Conservation (phyloP, 2,888 invertebrate genomes). For the Cremastinae sp. region DNA sequence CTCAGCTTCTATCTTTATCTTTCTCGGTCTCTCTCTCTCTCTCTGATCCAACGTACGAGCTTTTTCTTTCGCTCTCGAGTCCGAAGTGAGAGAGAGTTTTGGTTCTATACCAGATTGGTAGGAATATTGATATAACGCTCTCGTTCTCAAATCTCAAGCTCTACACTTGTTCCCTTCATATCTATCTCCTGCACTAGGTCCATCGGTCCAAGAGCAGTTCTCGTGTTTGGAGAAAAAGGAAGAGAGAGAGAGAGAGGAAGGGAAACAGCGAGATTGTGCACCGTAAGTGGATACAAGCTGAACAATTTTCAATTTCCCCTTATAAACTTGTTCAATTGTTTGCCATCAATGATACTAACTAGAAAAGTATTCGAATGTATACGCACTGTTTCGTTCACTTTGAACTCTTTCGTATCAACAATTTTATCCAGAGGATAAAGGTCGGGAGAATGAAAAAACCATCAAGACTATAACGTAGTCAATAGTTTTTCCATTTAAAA, state of each 20-base stretch:
- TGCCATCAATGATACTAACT: no score
- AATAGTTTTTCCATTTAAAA: no score
- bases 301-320: slow-evolving; percentile 3
- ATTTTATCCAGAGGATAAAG: no score
- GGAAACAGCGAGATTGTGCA: slow-evolving; percentile 41
- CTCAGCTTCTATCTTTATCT: slow-evolving; percentile 38
- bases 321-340: background rate
- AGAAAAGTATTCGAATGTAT: no score
- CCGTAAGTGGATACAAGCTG: background rate
- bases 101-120: slow-evolving; percentile 53
- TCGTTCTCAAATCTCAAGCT: slow-evolving; percentile 23
- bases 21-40: slow-evolving; percentile 14
- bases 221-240: slow-evolving; percentile 6
- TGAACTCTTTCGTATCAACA: no score
- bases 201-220: slow-evolving; percentile 8
- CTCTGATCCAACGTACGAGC: slow-evolving; percentile 21
- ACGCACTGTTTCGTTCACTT: no score
- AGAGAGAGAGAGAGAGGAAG: slow-evolving; percentile 25
- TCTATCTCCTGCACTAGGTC: background rate
- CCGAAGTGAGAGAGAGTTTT: slow-evolving; percentile 8
- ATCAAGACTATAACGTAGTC: no score
- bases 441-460: no score
- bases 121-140: slow-evolving; percentile 63
- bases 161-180: background rate
- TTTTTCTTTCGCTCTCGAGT: slow-evolving; percentile 32